phyloP scores from a whole-genome alignment of 2,888 invertebrate species.

The Tachina grossa region DNA sequence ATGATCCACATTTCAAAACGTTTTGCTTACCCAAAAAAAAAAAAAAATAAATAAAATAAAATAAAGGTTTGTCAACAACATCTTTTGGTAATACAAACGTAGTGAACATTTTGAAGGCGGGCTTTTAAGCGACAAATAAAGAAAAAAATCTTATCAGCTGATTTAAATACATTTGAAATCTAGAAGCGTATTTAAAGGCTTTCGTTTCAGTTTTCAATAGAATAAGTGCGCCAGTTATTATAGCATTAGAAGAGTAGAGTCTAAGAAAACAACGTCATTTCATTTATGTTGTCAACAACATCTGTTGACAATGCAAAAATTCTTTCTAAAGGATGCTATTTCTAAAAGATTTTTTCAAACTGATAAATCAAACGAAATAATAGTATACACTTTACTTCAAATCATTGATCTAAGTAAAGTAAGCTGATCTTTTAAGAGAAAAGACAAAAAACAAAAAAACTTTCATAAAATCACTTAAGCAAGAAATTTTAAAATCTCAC shows the following conservation, averaged over 20 bases:
- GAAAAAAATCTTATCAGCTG: constrained; percentile 67
- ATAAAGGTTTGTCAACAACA: constrained; percentile 56
- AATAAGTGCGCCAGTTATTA: constrained; percentile 69
- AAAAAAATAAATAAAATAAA: not conserved
- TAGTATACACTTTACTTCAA: constrained; percentile 45
- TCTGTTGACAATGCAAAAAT: constrained; percentile 68
- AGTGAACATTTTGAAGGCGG: constrained; percentile 69
- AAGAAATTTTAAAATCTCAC: constrained; percentile 34
- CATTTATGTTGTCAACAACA: constrained; percentile 64
- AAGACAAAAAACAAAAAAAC: constrained; percentile 28
- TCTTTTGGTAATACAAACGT: constrained; percentile 11
- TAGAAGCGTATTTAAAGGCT: constrained; percentile 65
- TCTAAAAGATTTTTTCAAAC: constrained; percentile 59
- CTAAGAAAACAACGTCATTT: constrained; percentile 51
- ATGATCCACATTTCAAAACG: constrained; percentile 68
- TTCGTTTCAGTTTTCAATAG: constrained; percentile 66
- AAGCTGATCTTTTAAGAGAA: constrained; percentile 62
- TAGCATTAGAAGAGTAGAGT: constrained; percentile 41
- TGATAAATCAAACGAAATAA: constrained; percentile 58
- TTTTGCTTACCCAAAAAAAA: constrained; percentile 23
- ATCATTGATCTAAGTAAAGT: constrained; percentile 66
- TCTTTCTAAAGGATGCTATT: constrained; percentile 55
- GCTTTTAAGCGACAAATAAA: constrained; percentile 43
- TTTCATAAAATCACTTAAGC: constrained; percentile 45
- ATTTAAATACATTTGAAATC: constrained; percentile 70